Base-by-base conservation (phyloP, 1,140 invertebrate species). In the Chelonus insularis region DNA sequence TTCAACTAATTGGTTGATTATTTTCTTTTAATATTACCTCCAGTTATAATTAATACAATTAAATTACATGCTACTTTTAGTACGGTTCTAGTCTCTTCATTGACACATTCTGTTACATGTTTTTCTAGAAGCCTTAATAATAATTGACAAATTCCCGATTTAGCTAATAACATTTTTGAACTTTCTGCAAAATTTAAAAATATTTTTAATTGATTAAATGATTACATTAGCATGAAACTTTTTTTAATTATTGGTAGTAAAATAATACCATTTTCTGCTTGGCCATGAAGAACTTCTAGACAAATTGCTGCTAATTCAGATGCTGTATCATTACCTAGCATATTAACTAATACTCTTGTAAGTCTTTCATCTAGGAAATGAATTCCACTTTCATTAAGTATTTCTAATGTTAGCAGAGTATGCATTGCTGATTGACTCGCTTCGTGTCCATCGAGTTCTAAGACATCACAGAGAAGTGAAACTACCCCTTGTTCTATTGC, bases 51-150 rank as follows among this genome's bases (percentile, higher is more conserved):
- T 25, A 93, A 83, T 16, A 94, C 87, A 52, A 95, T 87, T 0
- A 95, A 83, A 78, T 95, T 92, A 73, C 92, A 94, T 43, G 92
- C 91, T 69, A 91, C 85, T 78, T 94, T 94, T 72, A 93, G 83
- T 1, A 91, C 79, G 4, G 87, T 86, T 62, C 88, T 84, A 21
- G 88, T 87, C 62, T 93, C 91, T 64, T 86, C 84, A 65, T 87
- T 86, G 55, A 85, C 85, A 50, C 84, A 72, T 57, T 70, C 70
- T 1, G 82, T 75, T 68, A 87, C 81, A 71, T 92, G 86, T 70
- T 90, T 87, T 70, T 92, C 89, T 20, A 95, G 79, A 5, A 94
- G 82, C 62, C 85, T 81, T 70, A 91, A 87, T 5, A 95, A 83
- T 41, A 90, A 79, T 71, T 92, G 88, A 67, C 91, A 90, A 1